Percentiles rank a stretch among this genome's conserved stretches.
These are phyloP conservation scores for Morelia viridis DNA, from an alignment of 2,797 vertebrate species.

Conservation along the genomic window DNA sequence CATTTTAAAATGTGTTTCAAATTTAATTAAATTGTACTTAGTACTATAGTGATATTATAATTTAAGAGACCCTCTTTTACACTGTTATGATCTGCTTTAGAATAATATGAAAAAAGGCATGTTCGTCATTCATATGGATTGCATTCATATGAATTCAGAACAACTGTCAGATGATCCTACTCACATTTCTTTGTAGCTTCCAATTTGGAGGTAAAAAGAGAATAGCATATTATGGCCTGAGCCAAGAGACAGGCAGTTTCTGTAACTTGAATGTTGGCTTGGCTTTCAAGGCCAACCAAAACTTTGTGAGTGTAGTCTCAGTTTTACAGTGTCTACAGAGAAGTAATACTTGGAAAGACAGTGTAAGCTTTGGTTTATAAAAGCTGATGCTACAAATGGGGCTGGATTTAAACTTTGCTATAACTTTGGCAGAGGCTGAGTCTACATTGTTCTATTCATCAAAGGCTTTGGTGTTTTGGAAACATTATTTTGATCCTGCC, in stretches of 20 bases:
- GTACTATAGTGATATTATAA: neutral
- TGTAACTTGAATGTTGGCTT: neutral
- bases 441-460: slow-evolving; percentile 6
- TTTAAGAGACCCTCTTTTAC: neutral
- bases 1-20: neutral
- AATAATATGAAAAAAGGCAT: neutral
- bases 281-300: neutral
- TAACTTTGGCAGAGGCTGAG: neutral
- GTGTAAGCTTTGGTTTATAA: neutral
- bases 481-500: slow-evolving; percentile 2
- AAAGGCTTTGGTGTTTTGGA: slow-evolving; percentile 4
- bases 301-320: neutral
- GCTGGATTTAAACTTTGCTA: neutral
- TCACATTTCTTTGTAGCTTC: neutral
- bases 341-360: neutral
- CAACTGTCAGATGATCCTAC: neutral
- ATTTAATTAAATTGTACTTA: neutral
- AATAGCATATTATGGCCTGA: too few relatives aligned
- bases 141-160: neutral
- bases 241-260: neutral
- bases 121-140: neutral
- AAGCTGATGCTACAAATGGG: neutral
- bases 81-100: neutral
- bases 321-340: neutral
- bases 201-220: neutral